These are phyloP conservation scores for Gorsachius goisagi DNA, from an alignment of 2,113 vertebrate genomes.

Conservation along the genomic window DNA sequence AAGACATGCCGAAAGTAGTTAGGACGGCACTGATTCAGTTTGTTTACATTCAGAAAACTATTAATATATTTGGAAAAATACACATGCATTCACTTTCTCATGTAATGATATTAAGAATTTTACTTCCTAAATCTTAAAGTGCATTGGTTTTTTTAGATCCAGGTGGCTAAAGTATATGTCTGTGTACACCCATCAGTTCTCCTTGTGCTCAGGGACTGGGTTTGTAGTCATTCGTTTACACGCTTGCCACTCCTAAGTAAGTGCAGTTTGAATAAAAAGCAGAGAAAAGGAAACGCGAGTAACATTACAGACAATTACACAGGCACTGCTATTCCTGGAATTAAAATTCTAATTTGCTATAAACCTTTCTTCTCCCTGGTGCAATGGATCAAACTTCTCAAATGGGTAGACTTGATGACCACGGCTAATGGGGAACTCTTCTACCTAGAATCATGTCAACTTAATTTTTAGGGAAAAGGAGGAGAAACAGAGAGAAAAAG, in stretches of 20 bases:
- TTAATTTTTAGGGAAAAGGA: not conserved
- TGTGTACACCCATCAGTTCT: not conserved
- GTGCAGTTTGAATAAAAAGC: not conserved
- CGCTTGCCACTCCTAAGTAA: accelerated
- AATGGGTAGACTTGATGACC: not conserved
- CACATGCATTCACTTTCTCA: not conserved
- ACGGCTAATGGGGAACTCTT: not conserved
- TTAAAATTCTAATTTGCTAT: not conserved
- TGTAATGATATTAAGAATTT: not conserved
- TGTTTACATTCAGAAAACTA: not conserved
- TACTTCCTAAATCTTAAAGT: not conserved
- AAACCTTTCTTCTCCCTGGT: not conserved
- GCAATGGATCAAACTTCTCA: not conserved
- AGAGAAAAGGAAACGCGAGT: not conserved
- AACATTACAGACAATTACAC: not conserved
- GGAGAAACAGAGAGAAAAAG: not conserved
- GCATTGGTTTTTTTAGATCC: not conserved
- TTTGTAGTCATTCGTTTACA: not conserved
- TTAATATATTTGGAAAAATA: not conserved
- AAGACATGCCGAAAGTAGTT: not conserved
- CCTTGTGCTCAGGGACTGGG: not conserved
- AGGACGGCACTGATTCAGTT: not conserved
- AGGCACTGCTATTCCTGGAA: not conserved
- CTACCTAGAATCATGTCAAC: not conserved
- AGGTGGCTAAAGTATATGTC: not conserved